Base-by-base conservation (phyloP, 2,888 invertebrate species). In the Clepsis dumicolana region DNA sequence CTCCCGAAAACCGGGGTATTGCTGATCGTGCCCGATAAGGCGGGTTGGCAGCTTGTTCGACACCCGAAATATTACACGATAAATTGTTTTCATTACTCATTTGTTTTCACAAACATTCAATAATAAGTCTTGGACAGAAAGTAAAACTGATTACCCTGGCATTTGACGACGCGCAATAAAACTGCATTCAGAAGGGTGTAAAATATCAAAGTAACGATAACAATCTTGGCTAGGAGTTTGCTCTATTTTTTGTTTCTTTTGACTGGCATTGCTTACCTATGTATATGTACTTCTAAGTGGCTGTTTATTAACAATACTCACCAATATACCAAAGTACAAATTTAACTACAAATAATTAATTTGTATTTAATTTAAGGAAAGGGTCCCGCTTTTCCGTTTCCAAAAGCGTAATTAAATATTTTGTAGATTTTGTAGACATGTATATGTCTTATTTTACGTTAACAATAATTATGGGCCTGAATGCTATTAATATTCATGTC, bases 141-240 rank as follows among this genome's bases (percentile, higher is more conserved):
- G 10, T 2, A 48, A 44, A 3, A 12, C 48, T 21, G 10, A 48
- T 48, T 12, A 48, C 21, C 21, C 21, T 73, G 72, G 65, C 71
- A 78, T 82, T 76, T 80, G 86, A 86, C 84, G 81, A 81, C 72
- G 70, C 69, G 75, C 77, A 73, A 74, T 82, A 77, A 82, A 84
- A 83, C 25, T 54, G n/a, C 16, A 35, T 29, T 32, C n/a, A 57
- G 35, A 21, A 32, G 27, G 48, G 18, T 48, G 48, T 48, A 12
- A 48, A 48, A 48, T 48, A 48, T 12, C 48, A 48, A 48, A 21
- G 21, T 12, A 21, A 48, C 18, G 21, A 48, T n/a, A 44, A 44
- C 38, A 38, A 1, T 44, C 18, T 44, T 44, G 8, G 18, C 2
- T 2, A 44, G 7, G 44, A 44, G 44, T 44, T 44, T 44, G 44